Conservation (phyloP, 1,140 invertebrate genomes). For the Coenobita brevimanus region DNA sequence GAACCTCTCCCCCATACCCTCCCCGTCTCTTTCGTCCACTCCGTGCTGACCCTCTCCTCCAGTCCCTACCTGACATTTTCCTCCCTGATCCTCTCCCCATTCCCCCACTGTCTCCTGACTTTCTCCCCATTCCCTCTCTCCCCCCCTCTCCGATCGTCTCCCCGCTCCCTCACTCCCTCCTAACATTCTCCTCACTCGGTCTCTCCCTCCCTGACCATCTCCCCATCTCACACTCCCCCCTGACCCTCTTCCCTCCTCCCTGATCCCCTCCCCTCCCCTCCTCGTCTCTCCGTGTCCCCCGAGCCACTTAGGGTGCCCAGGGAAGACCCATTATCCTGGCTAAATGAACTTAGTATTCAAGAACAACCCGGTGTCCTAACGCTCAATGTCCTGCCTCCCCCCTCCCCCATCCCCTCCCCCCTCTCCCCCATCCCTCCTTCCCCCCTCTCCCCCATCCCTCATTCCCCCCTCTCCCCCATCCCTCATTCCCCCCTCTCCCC, state of each 20-base stretch:
- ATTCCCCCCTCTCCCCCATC: no score
- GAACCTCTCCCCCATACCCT: no score
- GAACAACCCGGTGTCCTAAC: slow-evolving; percentile 57
- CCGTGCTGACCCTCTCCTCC: no score
- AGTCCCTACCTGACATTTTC: no score
- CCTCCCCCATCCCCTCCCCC: background rate
- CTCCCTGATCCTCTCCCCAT: background rate
- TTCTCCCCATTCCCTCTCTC: no score
- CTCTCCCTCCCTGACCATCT: background rate
- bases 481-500: no score
- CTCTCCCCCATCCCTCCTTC: background rate
- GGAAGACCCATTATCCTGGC: slow-evolving; percentile 50
- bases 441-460: background rate
- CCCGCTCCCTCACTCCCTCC: no score
- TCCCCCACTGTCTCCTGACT: background rate
- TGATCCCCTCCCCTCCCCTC: slow-evolving; percentile 31
- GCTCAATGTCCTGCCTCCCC: slow-evolving; percentile 21
- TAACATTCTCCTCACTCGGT: background rate
- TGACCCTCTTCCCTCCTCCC: background rate
- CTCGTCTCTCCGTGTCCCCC: slow-evolving; percentile 1
- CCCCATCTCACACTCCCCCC: background rate
- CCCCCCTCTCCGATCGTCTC: no score
- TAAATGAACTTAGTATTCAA: slow-evolving; percentile 65
- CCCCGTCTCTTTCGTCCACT: no score
- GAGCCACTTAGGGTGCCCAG: slow-evolving; percentile 41